phyloP scores from a whole-genome alignment of 2,113 vertebrate genomes.

The Heptranchias perlo region DNA sequence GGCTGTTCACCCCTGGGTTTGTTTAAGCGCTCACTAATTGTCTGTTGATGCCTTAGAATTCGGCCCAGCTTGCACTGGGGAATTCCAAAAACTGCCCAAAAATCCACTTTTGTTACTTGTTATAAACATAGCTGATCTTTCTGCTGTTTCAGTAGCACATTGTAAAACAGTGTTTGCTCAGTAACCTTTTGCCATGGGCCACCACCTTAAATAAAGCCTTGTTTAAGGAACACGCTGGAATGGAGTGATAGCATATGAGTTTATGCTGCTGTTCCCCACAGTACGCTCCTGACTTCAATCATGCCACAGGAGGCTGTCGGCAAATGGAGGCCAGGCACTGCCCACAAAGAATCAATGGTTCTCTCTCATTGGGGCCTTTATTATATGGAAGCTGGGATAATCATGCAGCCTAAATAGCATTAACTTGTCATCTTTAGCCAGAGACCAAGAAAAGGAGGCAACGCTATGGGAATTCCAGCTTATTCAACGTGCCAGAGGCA shows the following conservation, averaged over 20 bases:
- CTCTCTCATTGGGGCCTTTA: background rate
- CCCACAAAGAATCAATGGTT: background rate
- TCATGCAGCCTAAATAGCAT: background rate
- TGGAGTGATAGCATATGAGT: background rate
- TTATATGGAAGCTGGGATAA: background rate
- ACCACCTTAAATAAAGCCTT: background rate
- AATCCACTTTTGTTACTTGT: background rate
- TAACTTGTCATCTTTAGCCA: background rate
- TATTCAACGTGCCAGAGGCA: background rate
- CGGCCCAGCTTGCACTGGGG: background rate
- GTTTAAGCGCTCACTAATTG: background rate
- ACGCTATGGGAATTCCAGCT: background rate
- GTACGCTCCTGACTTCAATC: background rate
- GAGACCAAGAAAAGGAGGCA: background rate
- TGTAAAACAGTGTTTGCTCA: background rate
- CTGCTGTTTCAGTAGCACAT: background rate
- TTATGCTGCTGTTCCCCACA: background rate
- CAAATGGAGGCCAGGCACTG: background rate
- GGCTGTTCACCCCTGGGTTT: background rate
- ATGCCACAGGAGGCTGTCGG: background rate
- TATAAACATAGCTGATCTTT: background rate
- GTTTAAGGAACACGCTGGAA: background rate
- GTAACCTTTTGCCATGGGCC: background rate
- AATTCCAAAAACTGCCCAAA: background rate
- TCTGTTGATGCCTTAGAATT: background rate